A percentile compares a stretch with the other conserved stretches of the same genome.
Conservation (phyloP, 2,797 vertebrate genomes). For the Erethizon dorsatum region DNA sequence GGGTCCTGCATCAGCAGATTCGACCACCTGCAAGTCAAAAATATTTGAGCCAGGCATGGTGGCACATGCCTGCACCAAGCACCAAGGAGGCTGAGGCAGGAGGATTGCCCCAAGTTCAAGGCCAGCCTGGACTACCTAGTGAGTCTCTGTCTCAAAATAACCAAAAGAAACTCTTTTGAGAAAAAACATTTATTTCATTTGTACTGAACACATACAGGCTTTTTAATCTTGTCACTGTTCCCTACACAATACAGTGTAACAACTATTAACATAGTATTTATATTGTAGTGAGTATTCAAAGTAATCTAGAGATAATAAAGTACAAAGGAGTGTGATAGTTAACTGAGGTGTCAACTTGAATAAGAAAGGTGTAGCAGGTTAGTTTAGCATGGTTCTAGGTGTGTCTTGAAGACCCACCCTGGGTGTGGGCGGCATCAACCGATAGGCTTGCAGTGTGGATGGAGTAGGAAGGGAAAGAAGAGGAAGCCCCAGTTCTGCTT, state of each 20-base stretch:
- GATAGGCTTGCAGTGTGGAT: not conserved
- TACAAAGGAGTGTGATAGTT: not conserved
- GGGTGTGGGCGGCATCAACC: not conserved
- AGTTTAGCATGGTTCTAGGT: not conserved
- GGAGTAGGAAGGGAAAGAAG: not conserved
- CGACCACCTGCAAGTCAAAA: not conserved
- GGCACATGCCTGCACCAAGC: not conserved
- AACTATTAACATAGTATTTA: not conserved
- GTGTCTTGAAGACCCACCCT: not conserved
- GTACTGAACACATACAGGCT: not conserved
- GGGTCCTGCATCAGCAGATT: not conserved
- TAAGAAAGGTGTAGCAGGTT: not conserved
- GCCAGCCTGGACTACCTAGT: not conserved
- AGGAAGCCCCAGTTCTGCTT: not conserved
- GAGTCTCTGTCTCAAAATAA: not conserved
- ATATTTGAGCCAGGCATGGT: not conserved
- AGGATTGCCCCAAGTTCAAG: not conserved
- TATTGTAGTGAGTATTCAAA: not conserved
- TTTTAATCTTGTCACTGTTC: not conserved
- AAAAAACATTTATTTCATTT: not conserved
- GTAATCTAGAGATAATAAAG: not conserved
- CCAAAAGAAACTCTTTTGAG: not conserved
- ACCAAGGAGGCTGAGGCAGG: not conserved
- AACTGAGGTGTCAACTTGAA: not conserved
- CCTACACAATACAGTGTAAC: not conserved